Evolutionary conservation across 2,888 invertebrate species (phyloP), one percentile per base, ranked within the genome.

Genomic region (Cinara cedri): DNA sequence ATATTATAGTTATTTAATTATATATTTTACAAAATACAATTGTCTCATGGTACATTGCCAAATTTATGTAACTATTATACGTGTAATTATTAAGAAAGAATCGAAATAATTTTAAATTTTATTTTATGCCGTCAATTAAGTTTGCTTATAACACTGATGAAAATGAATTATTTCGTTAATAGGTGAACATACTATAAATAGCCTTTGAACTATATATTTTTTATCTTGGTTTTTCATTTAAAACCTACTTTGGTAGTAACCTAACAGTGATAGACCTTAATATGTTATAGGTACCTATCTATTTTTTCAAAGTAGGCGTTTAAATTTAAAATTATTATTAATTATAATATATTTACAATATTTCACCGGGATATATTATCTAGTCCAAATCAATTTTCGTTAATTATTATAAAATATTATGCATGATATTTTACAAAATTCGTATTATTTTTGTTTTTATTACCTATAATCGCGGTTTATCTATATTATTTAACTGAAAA

Each of bases 131-230:
- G 34, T 34, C 6, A 34, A 34, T 34, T 34, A 34, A 34, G 3
- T 34, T 34, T 6, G 6, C 34, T 34, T 34, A 34, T 6, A 4
- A 4, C 34, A 34, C 6, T 34, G 34, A 34, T 34, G 34, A 34
- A 44, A 19, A 24, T 24, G 44, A 70, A 26, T 60, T 49, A 13
- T 62, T 72, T 60, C 1, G 16, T 26, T 62, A 19, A 16, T 26
- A 19, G 13, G 1, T 72, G 60, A 72, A 72, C 46, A 60, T 19
- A 72, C 60, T 46, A 57, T 60, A n/a, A 72, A 72, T 62, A 72
- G 46, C 72, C 72, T 72, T 62, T 72, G 72, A 72, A 72, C 72
- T 34, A 51, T 2, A 46, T 54, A 34, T 72, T 72, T 72, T 34
- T 62, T 42, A 62, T 62, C 72, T 34, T 55, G 11, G 21, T 72